Percentiles rank a stretch among this genome's conserved stretches.
Evolutionary conservation across 2,797 vertebrate genomes (phyloP).

Genomic region (Danio albolineatus): DNA sequence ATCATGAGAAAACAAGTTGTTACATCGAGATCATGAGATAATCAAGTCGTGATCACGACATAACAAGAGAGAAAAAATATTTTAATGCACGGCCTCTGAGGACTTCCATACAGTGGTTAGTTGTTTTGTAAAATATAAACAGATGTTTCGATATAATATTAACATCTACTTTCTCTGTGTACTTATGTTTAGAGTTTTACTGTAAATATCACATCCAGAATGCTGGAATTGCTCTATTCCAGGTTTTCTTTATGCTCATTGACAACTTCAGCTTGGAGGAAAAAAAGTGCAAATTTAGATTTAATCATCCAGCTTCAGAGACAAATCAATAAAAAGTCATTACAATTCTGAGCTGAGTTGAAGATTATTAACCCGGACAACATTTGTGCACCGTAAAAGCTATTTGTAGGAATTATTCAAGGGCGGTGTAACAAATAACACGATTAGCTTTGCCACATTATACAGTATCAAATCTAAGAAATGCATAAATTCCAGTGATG

Average conservation of each 20-base stretch:
- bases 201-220: no score
- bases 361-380: slow-evolving; percentile 1
- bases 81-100: no score
- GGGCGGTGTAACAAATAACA: slow-evolving; percentile 12
- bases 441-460: neutral
- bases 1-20: no score
- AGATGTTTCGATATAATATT: no score
- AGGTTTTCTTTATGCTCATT: neutral
- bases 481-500: neutral
- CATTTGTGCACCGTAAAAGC: neutral
- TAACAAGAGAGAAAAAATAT: no score
- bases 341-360: slow-evolving; percentile 11
- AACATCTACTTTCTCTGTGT: no score
- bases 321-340: slow-evolving; percentile 44
- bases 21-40: no score
- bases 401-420: slow-evolving; percentile 26
- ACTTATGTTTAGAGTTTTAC: no score
- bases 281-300: neutral
- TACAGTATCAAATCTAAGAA: neutral
- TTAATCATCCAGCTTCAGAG: slow-evolving; percentile 28
- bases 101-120: no score
- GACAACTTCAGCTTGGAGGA: neutral
- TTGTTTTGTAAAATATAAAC: no score
- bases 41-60: no score
- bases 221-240: no score